A percentile compares a stretch with the other conserved stretches of the same genome.
phyloP scores from a whole-genome alignment of 1,140 invertebrate species.

The Micrasema longulum region DNA sequence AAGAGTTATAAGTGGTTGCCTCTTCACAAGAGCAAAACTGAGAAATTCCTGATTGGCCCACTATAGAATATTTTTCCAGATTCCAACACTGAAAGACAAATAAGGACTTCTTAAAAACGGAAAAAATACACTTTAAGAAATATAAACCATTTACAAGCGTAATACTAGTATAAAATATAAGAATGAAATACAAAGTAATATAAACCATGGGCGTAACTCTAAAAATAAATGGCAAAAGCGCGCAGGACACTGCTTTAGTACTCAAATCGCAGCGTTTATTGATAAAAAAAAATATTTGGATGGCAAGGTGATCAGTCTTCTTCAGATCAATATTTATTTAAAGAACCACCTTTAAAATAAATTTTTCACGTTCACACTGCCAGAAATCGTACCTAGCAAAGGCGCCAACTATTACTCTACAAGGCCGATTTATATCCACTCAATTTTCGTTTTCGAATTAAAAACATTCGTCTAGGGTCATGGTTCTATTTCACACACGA shows the following conservation, averaged over 20 bases:
- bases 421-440: background rate
- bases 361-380: too few relatives aligned
- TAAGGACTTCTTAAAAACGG: too few relatives aligned
- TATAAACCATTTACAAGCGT: too few relatives aligned
- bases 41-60: too few relatives aligned
- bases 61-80: too few relatives aligned
- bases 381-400: background rate
- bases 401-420: background rate
- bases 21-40: too few relatives aligned
- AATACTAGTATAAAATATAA: background rate
- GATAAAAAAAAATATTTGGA: background rate
- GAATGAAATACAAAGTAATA: background rate
- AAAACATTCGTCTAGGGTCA: background rate
- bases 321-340: background rate
- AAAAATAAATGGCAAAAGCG: background rate
- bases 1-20: too few relatives aligned
- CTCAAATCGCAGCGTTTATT: background rate
- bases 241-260: too few relatives aligned
- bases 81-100: too few relatives aligned
- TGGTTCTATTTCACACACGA: background rate
- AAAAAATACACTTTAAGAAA: too few relatives aligned
- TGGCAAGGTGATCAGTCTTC: too few relatives aligned
- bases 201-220: too few relatives aligned
- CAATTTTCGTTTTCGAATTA: background rate
- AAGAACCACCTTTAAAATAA: background rate